A percentile compares a stretch with the other conserved stretches of the same genome.
phyloP scores from a whole-genome alignment of 2,888 invertebrate species.

The Melinaea menophilus region DNA sequence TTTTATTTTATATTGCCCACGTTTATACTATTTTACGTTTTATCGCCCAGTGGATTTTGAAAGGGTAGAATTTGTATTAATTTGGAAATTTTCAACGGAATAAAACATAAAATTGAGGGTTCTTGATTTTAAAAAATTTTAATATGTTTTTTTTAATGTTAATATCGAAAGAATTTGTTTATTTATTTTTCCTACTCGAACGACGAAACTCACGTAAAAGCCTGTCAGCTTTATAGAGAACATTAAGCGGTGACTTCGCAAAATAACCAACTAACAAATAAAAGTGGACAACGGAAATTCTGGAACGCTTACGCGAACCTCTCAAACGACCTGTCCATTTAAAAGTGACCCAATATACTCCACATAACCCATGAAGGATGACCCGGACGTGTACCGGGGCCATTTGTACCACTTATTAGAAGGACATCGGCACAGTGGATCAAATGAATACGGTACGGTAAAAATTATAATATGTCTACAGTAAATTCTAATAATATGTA shows the following conservation, averaged over 20 bases:
- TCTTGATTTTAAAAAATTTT: constrained; percentile 1
- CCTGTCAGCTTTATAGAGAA: constrained; percentile 11
- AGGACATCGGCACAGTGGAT: constrained; percentile 15
- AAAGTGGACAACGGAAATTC: constrained; percentile 22
- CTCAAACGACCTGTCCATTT: constrained; percentile 14
- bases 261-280: constrained; percentile 26
- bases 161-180: constrained; percentile 3
- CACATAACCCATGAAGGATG: background rate
- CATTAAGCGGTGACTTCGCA: constrained; percentile 31
- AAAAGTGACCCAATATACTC: constrained; percentile 12
- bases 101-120: constrained; percentile 3
- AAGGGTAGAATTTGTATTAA: constrained; percentile 8
- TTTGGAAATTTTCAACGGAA: constrained; percentile 3
- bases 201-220: constrained; percentile 5
- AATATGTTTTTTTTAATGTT: constrained; percentile 6
- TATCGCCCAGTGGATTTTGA: constrained; percentile 21
- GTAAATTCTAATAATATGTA: too few relatives aligned
- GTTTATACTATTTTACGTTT: constrained; percentile 27
- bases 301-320: constrained; percentile 8
- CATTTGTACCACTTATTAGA: constrained; percentile 10
- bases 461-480: too few relatives aligned
- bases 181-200: background rate
- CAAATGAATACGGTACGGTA: too few relatives aligned
- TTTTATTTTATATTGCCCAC: constrained; percentile 26
- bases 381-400: constrained; percentile 11